A percentile compares a stretch with the other conserved stretches of the same genome.
Conservation (phyloP, 2,888 invertebrate genomes). For the Criorhina ranunculi region DNA sequence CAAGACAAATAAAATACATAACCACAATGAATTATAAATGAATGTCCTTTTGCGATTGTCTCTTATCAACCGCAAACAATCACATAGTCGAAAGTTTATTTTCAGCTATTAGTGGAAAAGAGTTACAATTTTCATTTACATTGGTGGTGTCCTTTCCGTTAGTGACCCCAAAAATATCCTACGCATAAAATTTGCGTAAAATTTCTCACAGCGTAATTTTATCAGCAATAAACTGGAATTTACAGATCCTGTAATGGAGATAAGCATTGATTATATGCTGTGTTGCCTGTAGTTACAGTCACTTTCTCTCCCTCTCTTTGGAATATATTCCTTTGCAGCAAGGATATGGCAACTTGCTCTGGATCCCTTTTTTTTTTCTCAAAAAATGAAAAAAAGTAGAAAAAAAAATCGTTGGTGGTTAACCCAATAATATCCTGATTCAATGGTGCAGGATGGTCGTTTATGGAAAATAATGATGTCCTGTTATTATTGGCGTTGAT, state of each 20-base stretch:
- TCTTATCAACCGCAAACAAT: constrained; percentile 38
- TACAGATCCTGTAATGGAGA: constrained; percentile 41
- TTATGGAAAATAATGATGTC: background rate
- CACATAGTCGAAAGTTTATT: constrained; percentile 33
- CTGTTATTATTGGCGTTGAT: constrained; percentile 36
- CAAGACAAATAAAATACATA: background rate
- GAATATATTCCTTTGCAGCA: background rate
- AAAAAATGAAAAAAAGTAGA: background rate
- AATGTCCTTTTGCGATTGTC: background rate
- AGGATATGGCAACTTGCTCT: background rate
- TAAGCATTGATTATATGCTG: constrained; percentile 54
- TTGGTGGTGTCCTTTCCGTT: constrained; percentile 16
- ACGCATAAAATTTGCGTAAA: constrained; percentile 48
- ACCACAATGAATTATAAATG: constrained; percentile 5
- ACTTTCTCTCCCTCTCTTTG: background rate
- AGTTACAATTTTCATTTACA: constrained; percentile 3
- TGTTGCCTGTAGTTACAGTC: constrained; percentile 1
- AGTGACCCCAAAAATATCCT: constrained; percentile 12
- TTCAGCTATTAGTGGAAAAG: constrained; percentile 37
- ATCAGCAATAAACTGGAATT: constrained; percentile 50
- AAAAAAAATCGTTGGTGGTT: constrained; percentile 21
- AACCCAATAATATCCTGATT: constrained; percentile 38
- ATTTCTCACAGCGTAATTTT: constrained; percentile 52
- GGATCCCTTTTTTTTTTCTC: too few relatives aligned
- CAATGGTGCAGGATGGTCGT: constrained; percentile 12